Percentiles rank a stretch among this genome's conserved stretches.
Evolutionary conservation across 2,113 vertebrate species (phyloP).

Genomic region (Mastomys natalensis): DNA sequence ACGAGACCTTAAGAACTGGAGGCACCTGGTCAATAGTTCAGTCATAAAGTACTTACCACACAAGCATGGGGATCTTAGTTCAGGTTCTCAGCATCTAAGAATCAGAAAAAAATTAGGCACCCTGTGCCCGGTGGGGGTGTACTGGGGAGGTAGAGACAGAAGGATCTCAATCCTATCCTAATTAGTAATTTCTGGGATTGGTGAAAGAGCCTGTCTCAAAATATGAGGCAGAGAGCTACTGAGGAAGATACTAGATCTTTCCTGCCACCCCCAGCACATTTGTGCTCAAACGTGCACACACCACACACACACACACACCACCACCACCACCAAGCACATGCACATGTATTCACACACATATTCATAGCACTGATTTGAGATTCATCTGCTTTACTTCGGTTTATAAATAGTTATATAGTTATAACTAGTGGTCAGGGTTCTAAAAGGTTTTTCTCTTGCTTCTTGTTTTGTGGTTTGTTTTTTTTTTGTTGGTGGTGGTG

Average conservation of each 20-base stretch:
- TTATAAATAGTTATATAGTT: conserved; percentile 10
- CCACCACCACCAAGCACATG: neutral
- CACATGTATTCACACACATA: neutral
- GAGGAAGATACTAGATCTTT: neutral
- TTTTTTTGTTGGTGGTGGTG: neutral
- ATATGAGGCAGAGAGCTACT: neutral
- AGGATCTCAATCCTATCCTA: neutral
- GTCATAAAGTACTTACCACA: neutral
- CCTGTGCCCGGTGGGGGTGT: neutral
- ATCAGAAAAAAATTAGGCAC: neutral
- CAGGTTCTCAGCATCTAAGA: neutral
- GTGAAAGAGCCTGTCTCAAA: neutral
- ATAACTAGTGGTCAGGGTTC: neutral
- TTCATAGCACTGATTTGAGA: neutral
- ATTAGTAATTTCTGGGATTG: neutral
- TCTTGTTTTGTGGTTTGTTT: neutral
- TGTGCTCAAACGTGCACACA: fast-evolving
- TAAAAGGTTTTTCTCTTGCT: neutral
- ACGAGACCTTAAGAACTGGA: neutral
- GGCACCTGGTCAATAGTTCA: neutral
- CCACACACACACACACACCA: neutral
- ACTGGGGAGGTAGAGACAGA: neutral
- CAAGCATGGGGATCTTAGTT: neutral
- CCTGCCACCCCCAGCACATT: too few species aligned
- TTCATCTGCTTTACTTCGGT: neutral